Evolutionary conservation across 1,140 invertebrate genomes (phyloP), one percentile per base, ranked within the genome.

Genomic region (Cepaea nemoralis): DNA sequence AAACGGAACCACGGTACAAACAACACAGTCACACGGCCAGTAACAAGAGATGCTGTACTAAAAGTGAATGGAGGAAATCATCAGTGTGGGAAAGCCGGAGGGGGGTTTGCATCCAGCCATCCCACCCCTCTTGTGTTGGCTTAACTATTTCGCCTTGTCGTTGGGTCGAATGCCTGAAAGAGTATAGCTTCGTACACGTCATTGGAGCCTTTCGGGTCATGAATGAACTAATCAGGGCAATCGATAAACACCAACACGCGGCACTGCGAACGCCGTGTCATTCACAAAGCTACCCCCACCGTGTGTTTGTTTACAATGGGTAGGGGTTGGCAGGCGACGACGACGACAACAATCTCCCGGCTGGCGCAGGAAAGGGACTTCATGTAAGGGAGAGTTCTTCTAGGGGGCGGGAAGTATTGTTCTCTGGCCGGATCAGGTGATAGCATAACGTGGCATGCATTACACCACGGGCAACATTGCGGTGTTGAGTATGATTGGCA

Each of bases 331-430:
- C n/a, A n/a, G n/a, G n/a, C n/a, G n/a, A n/a, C n/a, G n/a, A n/a
- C n/a, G n/a, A 39, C 39, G 70, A 73, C 37, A 73, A 73, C 70
- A 73, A 73, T n/a, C n/a, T n/a, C 70, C 33, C 37, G 42, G 33
- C n/a, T 5, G 10, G 35, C n/a, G 24, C 59, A 8, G 59, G 59
- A 12, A 5, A 70, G 67, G n/a, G 82, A 82, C 85, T 31, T n/a
- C 12, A 22, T 75, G 24, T 35, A 75, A 27, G n/a, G 16, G 12
- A n/a, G 48, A 77, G 24, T 24, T n/a, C n/a, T n/a, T n/a, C n/a
- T 39, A 5, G 40, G 40, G 42, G 71, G 71, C 40, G 31, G 71
- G 71, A 27, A 39, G 71, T 50, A 40, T 19, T 45, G n/a, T 55
- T n/a, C 50, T 27, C 50, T 19, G 50, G n/a, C n/a, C 3, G 8